Base-by-base conservation (phyloP, 2,113 vertebrate genomes). In the Puffinus mauretanicus region DNA sequence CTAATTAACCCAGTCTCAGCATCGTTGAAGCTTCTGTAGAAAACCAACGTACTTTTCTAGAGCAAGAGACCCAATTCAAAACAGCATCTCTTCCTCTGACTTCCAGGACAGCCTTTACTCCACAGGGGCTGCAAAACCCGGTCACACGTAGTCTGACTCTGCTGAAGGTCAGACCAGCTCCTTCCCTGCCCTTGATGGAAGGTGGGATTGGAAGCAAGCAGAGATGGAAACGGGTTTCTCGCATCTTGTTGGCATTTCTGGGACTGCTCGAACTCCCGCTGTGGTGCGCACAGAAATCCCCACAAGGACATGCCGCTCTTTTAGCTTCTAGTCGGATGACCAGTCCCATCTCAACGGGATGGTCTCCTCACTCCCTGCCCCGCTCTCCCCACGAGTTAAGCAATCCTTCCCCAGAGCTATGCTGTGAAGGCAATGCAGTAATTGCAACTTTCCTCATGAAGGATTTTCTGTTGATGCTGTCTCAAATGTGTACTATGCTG, bases 1-100 rank as follows among this genome's bases (percentile, higher is more conserved):
- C 93, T 95, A 85, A 93, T 95, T 96, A 96, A 85, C 58, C 82
- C 87, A 65, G 29, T 71, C 87, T 76, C 84, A 54, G 90, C 40
- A 17, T 82, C 75, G 76, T 52, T 30, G 69, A 93, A 51, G 83
- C 60, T 94, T 62, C 92, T 77, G 22, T 36, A 69, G 78, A 66
- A 89, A 91, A 57, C 16, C 54, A 26, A 16, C 0, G 0, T 20
- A 6, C 54, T 93, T 65, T 60, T 71, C 34, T 19, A 70, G 34
- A 91, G 40, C 46, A 42, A 57, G 73, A 76, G 51, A 78, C 15
- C 44, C 25, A 61, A 66, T 58, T 69, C 69, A 26, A 47, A 79
- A 32, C 54, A 29, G 8, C 70, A 2, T 26, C 60, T 78, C n/a
- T 36, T 86, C 38, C 65, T 65, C 44, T 20, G 73, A 40, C 80